These are phyloP conservation scores for Litoditis marina DNA, from an alignment of 2,888 invertebrate species.

Conservation along the genomic window DNA sequence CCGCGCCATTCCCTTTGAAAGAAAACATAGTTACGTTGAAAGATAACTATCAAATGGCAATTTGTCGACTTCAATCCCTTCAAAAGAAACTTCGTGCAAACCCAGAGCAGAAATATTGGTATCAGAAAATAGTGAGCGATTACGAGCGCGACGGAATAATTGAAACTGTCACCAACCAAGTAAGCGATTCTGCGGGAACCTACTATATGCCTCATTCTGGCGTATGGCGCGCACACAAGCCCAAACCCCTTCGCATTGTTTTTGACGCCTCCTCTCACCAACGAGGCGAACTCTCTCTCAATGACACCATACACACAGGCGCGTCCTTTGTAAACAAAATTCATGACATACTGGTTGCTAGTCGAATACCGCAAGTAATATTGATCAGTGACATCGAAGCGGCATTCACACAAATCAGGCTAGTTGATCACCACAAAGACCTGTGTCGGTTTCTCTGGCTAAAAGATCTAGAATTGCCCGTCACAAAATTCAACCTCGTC, in stretches of 20 bases:
- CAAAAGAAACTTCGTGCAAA: neutral
- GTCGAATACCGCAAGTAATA: neutral
- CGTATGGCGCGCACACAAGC: neutral
- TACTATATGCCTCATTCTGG: conserved; percentile 1
- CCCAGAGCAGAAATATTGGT: neutral
- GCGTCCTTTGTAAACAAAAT: conserved; percentile 1
- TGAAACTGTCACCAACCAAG: neutral
- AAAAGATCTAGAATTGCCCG: neutral
- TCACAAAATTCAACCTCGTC: neutral
- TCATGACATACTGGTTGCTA: neutral
- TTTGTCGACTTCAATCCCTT: neutral
- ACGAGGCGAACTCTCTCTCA: neutral
- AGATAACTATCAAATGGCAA: neutral
- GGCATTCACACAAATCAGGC: conserved; percentile 1
- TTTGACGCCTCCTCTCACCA: neutral
- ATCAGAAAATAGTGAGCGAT: neutral
- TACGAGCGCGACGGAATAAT: neutral
- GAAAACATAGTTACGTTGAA: neutral
- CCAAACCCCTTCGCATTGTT: neutral
- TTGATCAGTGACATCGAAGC: neutral
- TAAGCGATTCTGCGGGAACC: neutral
- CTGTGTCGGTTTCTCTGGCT: neutral
- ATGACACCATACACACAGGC: neutral
- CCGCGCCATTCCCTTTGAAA: conserved; percentile 2
- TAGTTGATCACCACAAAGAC: neutral